These are phyloP conservation scores for Strongylocentrotus purpuratus DNA, from an alignment of 35 echinoderm and acorn worm genomes.

Conservation along the genomic window DNA sequence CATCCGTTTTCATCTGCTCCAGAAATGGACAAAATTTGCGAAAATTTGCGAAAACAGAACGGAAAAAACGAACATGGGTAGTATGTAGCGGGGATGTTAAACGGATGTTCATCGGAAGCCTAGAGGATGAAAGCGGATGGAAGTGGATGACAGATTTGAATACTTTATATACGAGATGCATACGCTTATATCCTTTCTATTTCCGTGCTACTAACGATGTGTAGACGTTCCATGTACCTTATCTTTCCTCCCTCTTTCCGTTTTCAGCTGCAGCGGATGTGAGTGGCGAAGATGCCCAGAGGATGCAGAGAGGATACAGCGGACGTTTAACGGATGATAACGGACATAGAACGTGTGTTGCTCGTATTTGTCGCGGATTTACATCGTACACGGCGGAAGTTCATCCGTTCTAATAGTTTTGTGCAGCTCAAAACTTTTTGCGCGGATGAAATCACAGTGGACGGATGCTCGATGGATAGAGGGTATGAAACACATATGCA, in stretches of 20 bases:
- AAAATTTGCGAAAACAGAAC: too few species aligned
- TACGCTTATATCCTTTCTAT: conserved; percentile 44
- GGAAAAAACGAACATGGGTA: neutral
- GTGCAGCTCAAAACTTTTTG: conserved; percentile 35
- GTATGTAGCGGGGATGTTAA: conserved; percentile 30
- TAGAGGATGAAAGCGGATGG: conserved; percentile 3
- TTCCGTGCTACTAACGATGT: conserved; percentile 41
- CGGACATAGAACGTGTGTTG: conserved; percentile 25
- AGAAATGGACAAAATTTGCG: too few species aligned
- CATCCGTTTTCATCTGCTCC: too few species aligned
- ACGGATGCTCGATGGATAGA: conserved; percentile 31
- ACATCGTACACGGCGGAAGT: too few species aligned
- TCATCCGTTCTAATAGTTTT: conserved; percentile 37
- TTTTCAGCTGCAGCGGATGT: too few species aligned
- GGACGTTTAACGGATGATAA: conserved; percentile 37
- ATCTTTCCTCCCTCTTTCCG: conserved; percentile 36
- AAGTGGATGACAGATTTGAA: too few species aligned
- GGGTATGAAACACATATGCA: conserved; percentile 35
- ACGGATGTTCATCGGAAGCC: conserved; percentile 13
- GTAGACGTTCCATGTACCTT: conserved; percentile 24
- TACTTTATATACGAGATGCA: conserved; percentile 42
- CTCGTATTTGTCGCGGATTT: neutral
- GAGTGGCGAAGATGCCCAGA: too few species aligned
- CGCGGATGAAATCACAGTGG: too few species aligned
- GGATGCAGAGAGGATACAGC: conserved; percentile 39